Evolutionary conservation across 2,113 vertebrate genomes (phyloP), one percentile per base, ranked within the genome.

Genomic region (Struthidea cinerea): DNA sequence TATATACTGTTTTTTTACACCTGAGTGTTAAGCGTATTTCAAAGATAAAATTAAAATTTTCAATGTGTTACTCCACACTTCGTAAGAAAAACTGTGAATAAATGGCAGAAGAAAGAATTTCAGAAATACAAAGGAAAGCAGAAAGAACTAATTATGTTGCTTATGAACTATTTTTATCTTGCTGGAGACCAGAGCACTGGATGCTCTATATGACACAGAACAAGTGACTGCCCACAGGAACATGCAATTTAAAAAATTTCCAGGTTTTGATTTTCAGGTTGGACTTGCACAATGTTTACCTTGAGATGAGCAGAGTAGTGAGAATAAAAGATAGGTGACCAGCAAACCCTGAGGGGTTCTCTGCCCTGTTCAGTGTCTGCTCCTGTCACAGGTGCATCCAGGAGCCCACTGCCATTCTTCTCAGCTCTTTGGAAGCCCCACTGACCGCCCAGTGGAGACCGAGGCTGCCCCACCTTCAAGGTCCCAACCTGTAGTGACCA

Each of bases 391-490:
- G 19, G 10, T 16, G 10, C 28, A 53, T 21, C 46, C 28, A 74
- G 59, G 49, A 55, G 41, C 49, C 7, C 37, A 10, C 7, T 59
- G 26, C 2, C 17, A 17, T 27, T 69, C 68, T 59, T 49, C 49
- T 27, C 50, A 74, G 16, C 16, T 73, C 12, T 41, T 35, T 76
- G 46, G 32, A 37, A 77, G 3, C 8, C 46, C 32, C 11, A 10
- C 1, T 53, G 44, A 27, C 3, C 1, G 8, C n/a, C 4, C 61
- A 73, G 30, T 1, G 10, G 28, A 53, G 19, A 53, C 9, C 0
- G 0, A 82, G 61, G 17, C 47, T 49, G 42, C 27, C 13, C 8
- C 32, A 56, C 10, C 35, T 47, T n/a, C 27, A 10, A 18, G 35
- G 27, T 21, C 13, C 28, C 67, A 83, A 9, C 39, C 7, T 19